Percentiles rank a stretch among this genome's conserved stretches.
Conservation (phyloP, 2,113 vertebrate species). For the Rhagologus leucostigma region DNA sequence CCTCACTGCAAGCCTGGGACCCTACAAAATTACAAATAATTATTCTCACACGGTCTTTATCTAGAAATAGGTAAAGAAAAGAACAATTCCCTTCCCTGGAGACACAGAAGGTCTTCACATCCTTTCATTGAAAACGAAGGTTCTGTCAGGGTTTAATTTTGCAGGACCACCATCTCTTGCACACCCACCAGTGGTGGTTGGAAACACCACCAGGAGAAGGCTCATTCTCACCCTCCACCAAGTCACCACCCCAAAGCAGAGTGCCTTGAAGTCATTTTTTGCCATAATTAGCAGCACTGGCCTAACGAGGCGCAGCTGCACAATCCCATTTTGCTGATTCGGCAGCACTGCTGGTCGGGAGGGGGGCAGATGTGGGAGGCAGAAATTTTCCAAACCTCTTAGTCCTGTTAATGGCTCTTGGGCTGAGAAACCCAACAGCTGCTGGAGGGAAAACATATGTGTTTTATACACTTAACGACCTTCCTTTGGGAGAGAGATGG, state of each 20-base stretch:
- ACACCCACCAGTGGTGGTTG: neutral
- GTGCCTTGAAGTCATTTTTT: neutral
- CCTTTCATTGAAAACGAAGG: neutral
- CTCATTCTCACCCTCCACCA: neutral
- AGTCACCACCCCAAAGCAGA: neutral
- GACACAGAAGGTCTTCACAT: neutral
- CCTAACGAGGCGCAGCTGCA: neutral
- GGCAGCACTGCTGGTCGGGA: neutral
- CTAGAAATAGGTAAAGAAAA: neutral
- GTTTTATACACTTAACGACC: neutral
- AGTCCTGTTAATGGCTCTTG: neutral
- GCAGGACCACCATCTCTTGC: neutral
- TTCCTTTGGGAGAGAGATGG: neutral
- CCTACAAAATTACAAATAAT: neutral
- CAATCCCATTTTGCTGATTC: neutral
- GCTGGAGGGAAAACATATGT: neutral
- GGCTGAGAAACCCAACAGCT: constrained; percentile 24
- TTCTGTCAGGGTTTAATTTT: neutral
- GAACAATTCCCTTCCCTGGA: neutral
- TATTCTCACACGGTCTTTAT: neutral
- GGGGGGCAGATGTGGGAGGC: neutral
- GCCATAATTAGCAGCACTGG: neutral
- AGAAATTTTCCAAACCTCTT: neutral
- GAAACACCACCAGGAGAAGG: neutral
- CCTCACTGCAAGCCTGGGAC: neutral